A percentile compares a stretch with the other conserved stretches of the same genome.
Evolutionary conservation across 2,113 vertebrate species (phyloP).

Genomic region (Sapajus apella): DNA sequence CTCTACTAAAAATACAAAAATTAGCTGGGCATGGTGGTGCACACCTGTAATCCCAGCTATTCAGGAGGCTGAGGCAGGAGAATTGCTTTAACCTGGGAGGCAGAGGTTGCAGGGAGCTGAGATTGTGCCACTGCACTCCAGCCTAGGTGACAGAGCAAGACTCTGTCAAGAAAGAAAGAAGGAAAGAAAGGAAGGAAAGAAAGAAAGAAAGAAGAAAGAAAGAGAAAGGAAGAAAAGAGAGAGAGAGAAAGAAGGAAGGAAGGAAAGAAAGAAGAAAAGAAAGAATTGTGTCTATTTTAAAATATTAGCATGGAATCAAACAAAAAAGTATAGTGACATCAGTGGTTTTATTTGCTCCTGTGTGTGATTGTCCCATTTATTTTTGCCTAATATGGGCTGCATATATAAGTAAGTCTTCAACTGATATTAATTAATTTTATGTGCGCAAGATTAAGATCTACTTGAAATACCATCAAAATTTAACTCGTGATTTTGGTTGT

Average conservation of each 20-base stretch:
- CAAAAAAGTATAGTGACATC: background rate
- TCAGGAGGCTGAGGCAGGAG: too few relatives aligned
- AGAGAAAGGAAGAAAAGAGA: background rate
- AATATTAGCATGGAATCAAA: background rate
- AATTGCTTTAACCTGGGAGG: too few relatives aligned
- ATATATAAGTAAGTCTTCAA: background rate
- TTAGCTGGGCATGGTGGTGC: too few relatives aligned
- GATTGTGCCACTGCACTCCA: too few relatives aligned
- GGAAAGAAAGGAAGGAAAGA: background rate
- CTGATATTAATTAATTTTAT: background rate
- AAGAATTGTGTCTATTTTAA: background rate
- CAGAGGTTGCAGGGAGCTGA: too few relatives aligned
- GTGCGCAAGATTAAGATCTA: background rate
- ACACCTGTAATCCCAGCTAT: too few relatives aligned
- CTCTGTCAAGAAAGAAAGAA: background rate
- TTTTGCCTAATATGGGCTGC: background rate
- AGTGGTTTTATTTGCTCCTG: background rate
- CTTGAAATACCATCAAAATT: background rate
- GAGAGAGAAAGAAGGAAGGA: background rate
- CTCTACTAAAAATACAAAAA: too few relatives aligned
- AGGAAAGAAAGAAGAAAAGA: background rate
- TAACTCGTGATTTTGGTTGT: slow-evolving; percentile 8
- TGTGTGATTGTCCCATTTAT: background rate
- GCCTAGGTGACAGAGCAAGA: too few relatives aligned
- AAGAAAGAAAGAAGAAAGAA: background rate